Evolutionary conservation across 2,113 vertebrate genomes (phyloP), one percentile per base, ranked within the genome.

Genomic region (Tragelaphus imberbis): DNA sequence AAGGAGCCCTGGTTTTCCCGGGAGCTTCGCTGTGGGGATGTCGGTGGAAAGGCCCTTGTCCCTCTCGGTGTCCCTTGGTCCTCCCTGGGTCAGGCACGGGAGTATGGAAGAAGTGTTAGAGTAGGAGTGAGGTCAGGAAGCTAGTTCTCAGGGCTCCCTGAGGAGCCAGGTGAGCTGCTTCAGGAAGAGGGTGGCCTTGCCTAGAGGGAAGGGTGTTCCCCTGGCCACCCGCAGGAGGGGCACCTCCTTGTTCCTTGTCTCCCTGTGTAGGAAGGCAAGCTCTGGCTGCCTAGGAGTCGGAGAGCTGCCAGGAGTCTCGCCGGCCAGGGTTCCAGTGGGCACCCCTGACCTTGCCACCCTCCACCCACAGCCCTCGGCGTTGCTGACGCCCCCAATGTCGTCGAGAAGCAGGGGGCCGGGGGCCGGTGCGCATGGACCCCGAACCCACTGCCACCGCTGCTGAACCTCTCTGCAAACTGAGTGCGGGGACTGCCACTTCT

Each of bases 401-500:
- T 99, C 99, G 98, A 99, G 99, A 99, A 99, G 99, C 98, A 98
- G 98, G 97, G 98, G 98, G 99, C 99, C 80, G 0, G 49, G 49
- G 11, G 49, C 49, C 49, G 99, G 99, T 97, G 99, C 99, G 92
- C 98, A 99, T 99, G 99, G 99, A 97, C 98, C 99, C 98, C 98
- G 99, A 98, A 99, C 99, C 63, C 49, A 3, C 49, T 99, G 99
- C 98, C 99, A 99, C 98, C 99, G 99, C 99, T 99, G 99, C 98
- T 99, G 99, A 98, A 99, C 99, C 98, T 99, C 99, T 98, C 99
- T 99, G 98, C 99, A 99, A 97, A 99, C 98, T 4, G 99, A 99
- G 99, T 99, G 99, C 91, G 99, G 99, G 84, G 99, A 99, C 99
- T 99, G 99, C 97, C 99, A 99, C 99, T 99, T 99, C 99, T 99